These are phyloP conservation scores for Volucella bombylans DNA, from an alignment of 2,888 invertebrate species.

Conservation along the genomic window DNA sequence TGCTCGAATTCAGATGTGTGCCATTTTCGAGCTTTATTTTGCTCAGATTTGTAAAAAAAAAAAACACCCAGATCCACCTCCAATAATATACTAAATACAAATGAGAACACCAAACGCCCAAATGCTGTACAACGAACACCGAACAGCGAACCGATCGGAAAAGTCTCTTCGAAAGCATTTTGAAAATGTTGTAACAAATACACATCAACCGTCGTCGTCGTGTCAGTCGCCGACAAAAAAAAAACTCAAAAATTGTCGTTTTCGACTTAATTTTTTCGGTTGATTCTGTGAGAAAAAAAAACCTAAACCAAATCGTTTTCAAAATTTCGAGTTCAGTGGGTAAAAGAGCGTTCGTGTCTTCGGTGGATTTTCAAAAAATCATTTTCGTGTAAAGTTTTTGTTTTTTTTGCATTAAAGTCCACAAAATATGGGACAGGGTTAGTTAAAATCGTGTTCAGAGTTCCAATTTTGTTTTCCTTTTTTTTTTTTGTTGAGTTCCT, in stretches of 20 bases:
- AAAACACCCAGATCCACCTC: conserved; percentile 2
- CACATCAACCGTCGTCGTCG: not conserved
- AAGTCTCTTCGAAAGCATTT: conserved; percentile 76
- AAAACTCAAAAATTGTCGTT: conserved; percentile 16
- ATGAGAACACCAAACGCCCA: conserved; percentile 15
- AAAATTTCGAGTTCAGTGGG: conserved; percentile 74
- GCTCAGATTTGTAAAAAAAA: conserved; percentile 20
- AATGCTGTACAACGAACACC: too few relatives aligned
- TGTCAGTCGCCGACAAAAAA: conserved; percentile 39
- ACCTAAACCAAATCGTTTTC: conserved; percentile 66
- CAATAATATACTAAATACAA: conserved; percentile 17
- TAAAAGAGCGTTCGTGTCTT: conserved; percentile 50
- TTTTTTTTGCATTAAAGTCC: conserved; percentile 62
- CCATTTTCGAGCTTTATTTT: conserved; percentile 36
- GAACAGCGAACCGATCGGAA: too few relatives aligned
- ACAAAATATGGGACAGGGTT: conserved; percentile 82
- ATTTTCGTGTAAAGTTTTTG: conserved; percentile 45
- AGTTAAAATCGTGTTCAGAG: conserved; percentile 76
- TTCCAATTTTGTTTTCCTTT: not conserved
- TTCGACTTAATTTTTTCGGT: conserved; percentile 22
- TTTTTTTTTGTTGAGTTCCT: conserved; percentile 24
- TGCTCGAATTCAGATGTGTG: conserved; percentile 23
- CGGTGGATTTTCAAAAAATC: conserved; percentile 50
- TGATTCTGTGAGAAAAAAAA: conserved; percentile 17
- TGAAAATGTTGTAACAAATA: conserved; percentile 58